These are phyloP conservation scores for Cylindroiulus punctatus DNA, from an alignment of 2,888 invertebrate species.

Conservation along the genomic window DNA sequence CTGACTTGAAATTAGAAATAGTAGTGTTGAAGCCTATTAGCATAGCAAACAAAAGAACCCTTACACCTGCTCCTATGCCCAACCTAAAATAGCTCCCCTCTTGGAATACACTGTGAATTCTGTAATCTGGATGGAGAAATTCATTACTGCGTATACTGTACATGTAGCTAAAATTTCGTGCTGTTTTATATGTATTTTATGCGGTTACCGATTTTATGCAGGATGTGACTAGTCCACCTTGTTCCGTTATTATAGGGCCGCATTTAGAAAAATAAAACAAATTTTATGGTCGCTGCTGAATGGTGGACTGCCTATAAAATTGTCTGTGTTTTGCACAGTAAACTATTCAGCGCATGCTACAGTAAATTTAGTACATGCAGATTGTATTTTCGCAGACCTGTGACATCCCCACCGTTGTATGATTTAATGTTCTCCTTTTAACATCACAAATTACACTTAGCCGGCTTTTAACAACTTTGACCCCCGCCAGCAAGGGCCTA, in stretches of 20 bases:
- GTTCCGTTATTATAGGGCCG: neutral
- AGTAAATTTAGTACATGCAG: too few relatives aligned
- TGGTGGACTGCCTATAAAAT: neutral
- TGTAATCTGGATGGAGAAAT: neutral
- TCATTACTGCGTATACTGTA: too few relatives aligned
- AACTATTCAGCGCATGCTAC: too few relatives aligned
- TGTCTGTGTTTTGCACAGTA: too few relatives aligned
- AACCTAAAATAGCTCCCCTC: neutral
- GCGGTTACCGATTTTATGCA: too few relatives aligned
- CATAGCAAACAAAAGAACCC: slow-evolving; percentile 42
- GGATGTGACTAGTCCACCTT: neutral
- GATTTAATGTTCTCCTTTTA: too few relatives aligned
- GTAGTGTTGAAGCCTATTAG: neutral
- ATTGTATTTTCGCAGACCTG: too few relatives aligned
- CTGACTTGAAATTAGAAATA: too few relatives aligned
- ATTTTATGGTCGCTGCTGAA: neutral
- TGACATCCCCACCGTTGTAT: too few relatives aligned
- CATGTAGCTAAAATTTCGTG: neutral
- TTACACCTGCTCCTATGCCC: slow-evolving; percentile 16
- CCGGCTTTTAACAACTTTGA: too few relatives aligned
- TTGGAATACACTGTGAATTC: neutral
- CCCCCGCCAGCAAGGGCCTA: too few relatives aligned
- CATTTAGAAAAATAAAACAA: neutral
- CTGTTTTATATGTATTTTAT: neutral
- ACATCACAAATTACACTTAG: too few relatives aligned